These are phyloP conservation scores for Macrochelys suwanniensis DNA, from an alignment of 2,797 vertebrate species.

Conservation along the genomic window DNA sequence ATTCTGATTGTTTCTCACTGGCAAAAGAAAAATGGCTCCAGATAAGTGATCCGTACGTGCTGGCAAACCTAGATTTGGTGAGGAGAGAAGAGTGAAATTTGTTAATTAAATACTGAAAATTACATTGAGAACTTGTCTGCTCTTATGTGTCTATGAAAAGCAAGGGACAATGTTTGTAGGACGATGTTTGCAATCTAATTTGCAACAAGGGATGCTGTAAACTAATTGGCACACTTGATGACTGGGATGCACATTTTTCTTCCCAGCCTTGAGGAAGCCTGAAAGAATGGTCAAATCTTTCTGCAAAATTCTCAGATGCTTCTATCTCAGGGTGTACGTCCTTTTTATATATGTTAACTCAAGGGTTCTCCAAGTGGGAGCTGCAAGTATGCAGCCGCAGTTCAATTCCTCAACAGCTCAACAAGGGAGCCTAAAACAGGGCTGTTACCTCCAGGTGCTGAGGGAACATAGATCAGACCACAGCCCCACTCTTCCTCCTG, in stretches of 20 bases:
- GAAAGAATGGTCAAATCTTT: neutral
- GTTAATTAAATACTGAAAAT: slow-evolving; percentile 10
- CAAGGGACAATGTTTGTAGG: slow-evolving; percentile 3
- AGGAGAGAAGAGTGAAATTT: slow-evolving; percentile 1
- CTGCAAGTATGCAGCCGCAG: neutral
- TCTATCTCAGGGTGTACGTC: neutral
- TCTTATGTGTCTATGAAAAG: neutral
- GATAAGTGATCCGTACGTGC: neutral
- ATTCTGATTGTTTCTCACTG: neutral
- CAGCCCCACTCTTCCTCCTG: neutral
- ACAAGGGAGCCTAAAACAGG: neutral
- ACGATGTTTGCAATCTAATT: neutral
- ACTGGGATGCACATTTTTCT: neutral
- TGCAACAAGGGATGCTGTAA: neutral
- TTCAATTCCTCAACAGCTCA: slow-evolving; percentile 17
- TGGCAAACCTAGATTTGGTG: slow-evolving; percentile 30
- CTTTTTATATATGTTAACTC: neutral
- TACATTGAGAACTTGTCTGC: neutral
- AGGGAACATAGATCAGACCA: neutral
- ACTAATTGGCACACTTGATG: neutral
- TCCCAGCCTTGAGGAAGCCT: neutral
- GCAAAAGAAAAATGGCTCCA: neutral
- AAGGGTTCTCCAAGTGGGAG: neutral
- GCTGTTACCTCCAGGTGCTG: neutral
- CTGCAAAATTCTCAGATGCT: neutral